Evolutionary conservation across 30 jellyfish, hydroid and myxozoan species (phyloP).

Genomic region (Nemopilema nomurai): DNA sequence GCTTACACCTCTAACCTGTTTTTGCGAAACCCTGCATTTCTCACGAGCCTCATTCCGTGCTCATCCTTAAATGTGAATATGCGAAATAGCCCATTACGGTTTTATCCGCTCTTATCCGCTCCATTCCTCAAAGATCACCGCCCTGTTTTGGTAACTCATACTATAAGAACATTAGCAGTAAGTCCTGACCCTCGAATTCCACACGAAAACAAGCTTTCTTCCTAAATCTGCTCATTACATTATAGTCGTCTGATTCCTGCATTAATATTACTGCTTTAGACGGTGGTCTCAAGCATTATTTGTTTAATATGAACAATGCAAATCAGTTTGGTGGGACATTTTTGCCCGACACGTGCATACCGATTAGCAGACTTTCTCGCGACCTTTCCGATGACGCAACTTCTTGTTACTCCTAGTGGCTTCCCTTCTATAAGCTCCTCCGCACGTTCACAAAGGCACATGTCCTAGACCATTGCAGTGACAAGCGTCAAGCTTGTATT

Average conservation of each 20-base stretch:
- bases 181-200: slow-evolving; percentile 46
- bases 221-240: slow-evolving; percentile 21
- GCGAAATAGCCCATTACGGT: slow-evolving; percentile 21
- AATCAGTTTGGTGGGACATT: background rate
- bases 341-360: background rate
- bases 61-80: background rate
- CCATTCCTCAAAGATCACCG: slow-evolving; percentile 40
- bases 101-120: slow-evolving; percentile 40
- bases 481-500: too few species aligned
- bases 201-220: slow-evolving; percentile 52
- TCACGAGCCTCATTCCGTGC: slow-evolving; percentile 21
- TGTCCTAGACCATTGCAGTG: too few species aligned
- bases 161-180: slow-evolving; percentile 33
- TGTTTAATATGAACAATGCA: background rate
- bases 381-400: background rate
- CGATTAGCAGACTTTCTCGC: background rate
- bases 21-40: slow-evolving; percentile 9
- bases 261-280: background rate
- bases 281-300: slow-evolving; percentile 1
- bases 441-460: background rate
- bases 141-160: slow-evolving; percentile 40
- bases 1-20: background rate
- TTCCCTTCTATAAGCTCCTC: background rate
- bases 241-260: slow-evolving; percentile 24
- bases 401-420: background rate